phyloP scores from a whole-genome alignment of 2,113 vertebrate species.

The Pseudopipra pipra region DNA sequence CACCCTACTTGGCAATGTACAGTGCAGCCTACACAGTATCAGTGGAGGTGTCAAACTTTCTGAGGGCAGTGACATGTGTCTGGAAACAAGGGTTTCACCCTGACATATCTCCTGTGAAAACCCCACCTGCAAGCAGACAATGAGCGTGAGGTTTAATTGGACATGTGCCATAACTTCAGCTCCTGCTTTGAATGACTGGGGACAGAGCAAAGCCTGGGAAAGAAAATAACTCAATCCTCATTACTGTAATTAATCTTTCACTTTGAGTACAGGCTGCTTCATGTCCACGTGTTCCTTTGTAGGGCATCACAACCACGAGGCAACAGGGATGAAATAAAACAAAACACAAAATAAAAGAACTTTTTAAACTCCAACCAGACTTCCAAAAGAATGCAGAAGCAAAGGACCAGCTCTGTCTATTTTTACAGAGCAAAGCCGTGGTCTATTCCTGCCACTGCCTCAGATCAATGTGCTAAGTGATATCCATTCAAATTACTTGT shows the following conservation, averaged over 20 bases:
- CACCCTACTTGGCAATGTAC: neutral
- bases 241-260: neutral
- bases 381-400: neutral
- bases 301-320: neutral
- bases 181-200: neutral
- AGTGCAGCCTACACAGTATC: neutral
- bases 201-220: neutral
- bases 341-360: neutral
- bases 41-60: neutral
- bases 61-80: neutral
- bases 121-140: neutral
- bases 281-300: neutral
- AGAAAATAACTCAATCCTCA: neutral
- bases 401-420: neutral
- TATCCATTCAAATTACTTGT: constrained; percentile 77
- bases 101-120: neutral
- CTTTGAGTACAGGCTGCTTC: neutral
- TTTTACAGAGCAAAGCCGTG: neutral
- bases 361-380: neutral
- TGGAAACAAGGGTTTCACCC: neutral
- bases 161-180: neutral
- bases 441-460: constrained; percentile 40
- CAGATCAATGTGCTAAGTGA: constrained; percentile 81
- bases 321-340: neutral
- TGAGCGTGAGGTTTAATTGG: neutral